Evolutionary conservation across 2,888 invertebrate genomes (phyloP).

Genomic region (Opisthograptis luteolata): DNA sequence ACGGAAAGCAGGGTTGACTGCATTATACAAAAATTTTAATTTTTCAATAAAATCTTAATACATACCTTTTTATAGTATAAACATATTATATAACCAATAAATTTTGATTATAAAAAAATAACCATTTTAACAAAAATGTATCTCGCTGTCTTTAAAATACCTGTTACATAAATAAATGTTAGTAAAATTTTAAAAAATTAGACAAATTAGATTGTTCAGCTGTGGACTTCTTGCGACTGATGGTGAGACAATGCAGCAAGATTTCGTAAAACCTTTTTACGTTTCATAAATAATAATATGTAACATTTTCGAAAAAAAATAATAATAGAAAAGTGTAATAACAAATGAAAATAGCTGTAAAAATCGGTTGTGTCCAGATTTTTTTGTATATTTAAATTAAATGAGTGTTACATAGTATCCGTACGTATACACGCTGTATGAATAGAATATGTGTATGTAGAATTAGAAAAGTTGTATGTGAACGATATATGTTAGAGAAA

Average conservation of each 20-base stretch:
- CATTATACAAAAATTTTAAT: slow-evolving; percentile 31
- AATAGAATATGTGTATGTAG: slow-evolving; percentile 57
- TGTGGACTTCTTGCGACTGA: too few relatives aligned
- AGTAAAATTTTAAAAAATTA: slow-evolving; percentile 13
- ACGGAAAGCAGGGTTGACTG: slow-evolving; percentile 59
- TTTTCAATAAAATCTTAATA: slow-evolving; percentile 24
- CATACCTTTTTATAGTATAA: too few relatives aligned
- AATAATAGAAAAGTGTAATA: slow-evolving; percentile 6
- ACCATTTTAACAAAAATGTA: slow-evolving; percentile 8
- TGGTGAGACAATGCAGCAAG: neutral
- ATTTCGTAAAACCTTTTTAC: slow-evolving; percentile 31
- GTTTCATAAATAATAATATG: slow-evolving; percentile 11
- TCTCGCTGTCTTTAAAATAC: neutral
- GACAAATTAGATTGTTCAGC: too few relatives aligned
- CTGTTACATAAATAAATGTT: neutral
- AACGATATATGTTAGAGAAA: slow-evolving; percentile 37
- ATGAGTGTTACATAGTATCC: slow-evolving; percentile 29
- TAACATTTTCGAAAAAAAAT: slow-evolving; percentile 19
- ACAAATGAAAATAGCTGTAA: slow-evolving; percentile 39
- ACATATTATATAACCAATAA: neutral
- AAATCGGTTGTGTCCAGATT: slow-evolving; percentile 63
- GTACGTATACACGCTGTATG: slow-evolving; percentile 68
- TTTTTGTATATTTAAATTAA: slow-evolving; percentile 45
- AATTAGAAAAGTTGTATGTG: slow-evolving; percentile 43
- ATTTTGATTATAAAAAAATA: neutral